Base-by-base conservation (phyloP, 2,888 invertebrate genomes). In the Taenaris catops region DNA sequence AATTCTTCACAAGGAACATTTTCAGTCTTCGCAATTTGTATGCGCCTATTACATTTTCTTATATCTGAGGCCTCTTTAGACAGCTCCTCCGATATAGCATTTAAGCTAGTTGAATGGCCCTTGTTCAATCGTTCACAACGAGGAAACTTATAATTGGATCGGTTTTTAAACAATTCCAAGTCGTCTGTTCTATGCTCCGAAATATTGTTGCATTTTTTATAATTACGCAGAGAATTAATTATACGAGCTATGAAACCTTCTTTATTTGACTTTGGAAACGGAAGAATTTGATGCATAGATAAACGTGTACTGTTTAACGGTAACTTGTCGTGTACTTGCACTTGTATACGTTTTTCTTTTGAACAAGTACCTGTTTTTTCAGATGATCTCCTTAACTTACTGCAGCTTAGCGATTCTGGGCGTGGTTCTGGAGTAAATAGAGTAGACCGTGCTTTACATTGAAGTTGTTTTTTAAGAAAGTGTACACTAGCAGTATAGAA, bases 401-500 rank as follows among this genome's bases (percentile, higher is more conserved):
- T 71, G 48, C 70, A 71, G 48, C 71, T 75, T 29, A 63, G 63
- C 1, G 73, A 60, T 10, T 48, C 41, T 11, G 55, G 55, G 8
- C 48, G 48, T 7, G 43, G 29, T 17, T 45, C 21, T 29, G 44
- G 44, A 1, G 38, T 16, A 4, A 35, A 35, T 12, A 43, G 16
- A 6, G 17, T 7, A 17, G 28, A 44, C 32, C 46, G 41, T 6
- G 52, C 49, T 54, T 73, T 79, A 38, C 75, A 71, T 48, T 67
- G 55, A n/a, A 83, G 59, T 40, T 69, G 62, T 47, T 66, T 67
- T 29, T 54, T 63, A n/a, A 84, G 66, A 44, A 80, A 83, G 34
- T 74, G 60, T 4, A 81, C 54, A 51, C 81, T 81, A n/a, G 81
- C 81, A 9, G 70, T 63, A 38, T 68, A 81, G 44, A 80, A 75